A percentile compares a stretch with the other conserved stretches of the same genome.
Evolutionary conservation across 2,113 vertebrate species (phyloP).

Genomic region (Aspiorhynchus laticeps): DNA sequence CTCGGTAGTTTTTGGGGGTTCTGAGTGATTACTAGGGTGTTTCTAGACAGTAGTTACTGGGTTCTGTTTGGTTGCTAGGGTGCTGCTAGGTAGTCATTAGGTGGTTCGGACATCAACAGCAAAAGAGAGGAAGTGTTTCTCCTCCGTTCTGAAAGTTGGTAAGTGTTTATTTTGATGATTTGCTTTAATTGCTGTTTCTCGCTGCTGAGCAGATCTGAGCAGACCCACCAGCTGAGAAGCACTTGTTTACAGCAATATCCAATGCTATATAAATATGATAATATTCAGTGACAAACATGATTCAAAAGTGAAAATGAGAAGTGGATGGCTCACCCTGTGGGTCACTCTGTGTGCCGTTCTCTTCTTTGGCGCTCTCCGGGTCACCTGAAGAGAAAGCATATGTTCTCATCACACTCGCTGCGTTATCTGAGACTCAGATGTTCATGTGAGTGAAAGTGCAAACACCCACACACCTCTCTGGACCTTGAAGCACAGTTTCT

Average conservation of each 20-base stretch:
- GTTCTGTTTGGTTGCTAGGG: not conserved
- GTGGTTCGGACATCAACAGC: no score
- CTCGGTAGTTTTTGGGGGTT: no score
- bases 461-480: constrained; percentile 62
- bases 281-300: not conserved
- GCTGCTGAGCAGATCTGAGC: not conserved
- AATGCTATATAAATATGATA: not conserved
- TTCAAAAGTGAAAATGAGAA: not conserved
- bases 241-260: not conserved
- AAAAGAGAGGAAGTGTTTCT: not conserved
- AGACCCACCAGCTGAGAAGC: not conserved
- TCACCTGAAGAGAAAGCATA: constrained; percentile 61
- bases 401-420: not conserved
- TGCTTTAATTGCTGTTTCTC: not conserved
- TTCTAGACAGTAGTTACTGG: no score
- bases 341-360: constrained; percentile 67
- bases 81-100: not conserved
- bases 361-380: constrained; percentile 68
- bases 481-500: constrained; percentile 89
- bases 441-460: not conserved
- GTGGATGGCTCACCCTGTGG: constrained; percentile 68
- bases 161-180: not conserved
- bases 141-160: not conserved
- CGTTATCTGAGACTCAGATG: not conserved
- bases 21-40: no score